phyloP scores from a whole-genome alignment of 2,797 vertebrate species.

The Tolypeutes matacus region DNA sequence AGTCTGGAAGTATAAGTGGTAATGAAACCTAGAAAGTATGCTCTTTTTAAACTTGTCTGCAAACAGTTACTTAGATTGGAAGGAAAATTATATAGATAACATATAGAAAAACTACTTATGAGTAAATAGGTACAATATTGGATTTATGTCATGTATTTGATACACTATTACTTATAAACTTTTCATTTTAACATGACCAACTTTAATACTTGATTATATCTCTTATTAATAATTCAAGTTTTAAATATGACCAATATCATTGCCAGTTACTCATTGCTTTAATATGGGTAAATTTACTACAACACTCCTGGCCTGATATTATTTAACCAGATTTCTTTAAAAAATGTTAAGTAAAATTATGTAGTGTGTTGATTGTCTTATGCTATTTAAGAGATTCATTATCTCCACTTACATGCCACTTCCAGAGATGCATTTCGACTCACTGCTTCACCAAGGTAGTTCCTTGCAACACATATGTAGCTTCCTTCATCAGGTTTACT shows the following conservation, averaged over 20 bases:
- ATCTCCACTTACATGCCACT: conserved; percentile 96
- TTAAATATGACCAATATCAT: conserved; percentile 47
- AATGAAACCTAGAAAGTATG: background rate
- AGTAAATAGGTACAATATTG: background rate
- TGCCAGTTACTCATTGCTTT: background rate
- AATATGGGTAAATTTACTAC: background rate
- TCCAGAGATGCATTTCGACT: conserved; percentile 98
- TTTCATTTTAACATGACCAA: conserved; percentile 71
- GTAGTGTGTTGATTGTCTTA: background rate
- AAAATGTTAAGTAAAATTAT: conserved; percentile 63
- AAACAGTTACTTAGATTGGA: background rate
- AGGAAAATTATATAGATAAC: background rate
- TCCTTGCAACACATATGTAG: conserved; percentile 97
- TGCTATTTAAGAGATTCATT: background rate
- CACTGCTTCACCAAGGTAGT: conserved; percentile 98
- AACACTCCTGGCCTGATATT: background rate
- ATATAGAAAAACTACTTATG: background rate
- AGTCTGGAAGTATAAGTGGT: background rate
- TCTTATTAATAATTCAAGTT: conserved; percentile 79
- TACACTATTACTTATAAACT: background rate
- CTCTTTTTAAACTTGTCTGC: background rate
- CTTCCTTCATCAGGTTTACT: conserved; percentile 98
- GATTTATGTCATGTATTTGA: background rate
- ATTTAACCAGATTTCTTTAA: background rate
- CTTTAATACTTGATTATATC: conserved; percentile 12